Conservation (phyloP, 2,113 vertebrate genomes). For the Papio anubis region DNA sequence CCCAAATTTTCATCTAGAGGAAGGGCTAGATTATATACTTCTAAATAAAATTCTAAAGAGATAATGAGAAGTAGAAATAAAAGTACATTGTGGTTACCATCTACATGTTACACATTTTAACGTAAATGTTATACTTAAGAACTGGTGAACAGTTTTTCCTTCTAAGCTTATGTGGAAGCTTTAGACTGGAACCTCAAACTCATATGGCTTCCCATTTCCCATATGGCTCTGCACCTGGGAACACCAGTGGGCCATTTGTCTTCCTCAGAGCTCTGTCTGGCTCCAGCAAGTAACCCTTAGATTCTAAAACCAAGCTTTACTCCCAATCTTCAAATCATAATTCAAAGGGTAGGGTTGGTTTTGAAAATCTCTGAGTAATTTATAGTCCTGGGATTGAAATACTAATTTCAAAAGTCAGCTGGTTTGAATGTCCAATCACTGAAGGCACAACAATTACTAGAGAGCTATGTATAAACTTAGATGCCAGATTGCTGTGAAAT, state of each 20-base stretch:
- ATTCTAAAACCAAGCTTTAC: not conserved
- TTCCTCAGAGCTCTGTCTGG: not conserved
- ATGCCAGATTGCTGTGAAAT: not conserved
- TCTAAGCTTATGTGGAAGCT: not conserved
- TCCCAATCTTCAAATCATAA: not conserved
- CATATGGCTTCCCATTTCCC: not conserved
- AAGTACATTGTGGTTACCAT: not conserved
- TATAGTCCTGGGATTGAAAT: not conserved
- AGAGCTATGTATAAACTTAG: not conserved
- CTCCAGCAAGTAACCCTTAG: not conserved
- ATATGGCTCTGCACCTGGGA: not conserved
- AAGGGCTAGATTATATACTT: not conserved
- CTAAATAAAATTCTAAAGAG: not conserved
- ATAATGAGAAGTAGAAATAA: not conserved
- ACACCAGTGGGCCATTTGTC: not conserved
- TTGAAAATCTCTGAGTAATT: conserved; percentile 32
- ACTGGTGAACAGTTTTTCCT: not conserved
- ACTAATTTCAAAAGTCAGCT: conserved; percentile 30
- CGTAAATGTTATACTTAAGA: not conserved
- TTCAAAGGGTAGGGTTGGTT: not conserved
- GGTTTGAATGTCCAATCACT: conserved; percentile 26
- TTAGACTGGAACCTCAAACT: conserved; percentile 18
- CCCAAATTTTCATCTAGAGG: not conserved
- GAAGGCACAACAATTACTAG: not conserved
- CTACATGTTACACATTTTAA: not conserved